Conservation (phyloP, 2,113 vertebrate genomes). For the Herpetotheres cachinnans region DNA sequence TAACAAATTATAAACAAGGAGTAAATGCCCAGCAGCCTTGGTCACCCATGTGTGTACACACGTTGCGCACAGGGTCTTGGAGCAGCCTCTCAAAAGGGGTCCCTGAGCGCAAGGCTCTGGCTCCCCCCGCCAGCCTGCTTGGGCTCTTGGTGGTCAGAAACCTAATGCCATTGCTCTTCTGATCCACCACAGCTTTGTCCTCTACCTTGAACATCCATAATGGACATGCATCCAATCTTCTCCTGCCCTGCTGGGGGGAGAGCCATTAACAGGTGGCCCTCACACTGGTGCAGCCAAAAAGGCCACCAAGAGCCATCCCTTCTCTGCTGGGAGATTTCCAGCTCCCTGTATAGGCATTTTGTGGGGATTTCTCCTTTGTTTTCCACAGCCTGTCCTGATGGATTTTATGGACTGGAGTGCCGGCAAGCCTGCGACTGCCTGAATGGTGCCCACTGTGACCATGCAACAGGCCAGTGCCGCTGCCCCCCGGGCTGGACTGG, state of each 20-base stretch:
- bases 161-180: rapidly evolving
- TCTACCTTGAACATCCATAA: background rate
- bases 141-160: background rate
- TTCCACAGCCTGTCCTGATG: conserved; percentile 85
- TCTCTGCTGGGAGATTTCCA: background rate
- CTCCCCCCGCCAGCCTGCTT: background rate
- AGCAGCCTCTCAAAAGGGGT: background rate
- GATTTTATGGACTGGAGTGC: conserved; percentile 90
- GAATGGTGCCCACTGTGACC: conserved; percentile 80
- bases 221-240: rapidly evolving
- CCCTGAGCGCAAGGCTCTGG: background rate
- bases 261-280: background rate
- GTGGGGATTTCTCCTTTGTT: background rate
- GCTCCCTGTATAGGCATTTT: background rate
- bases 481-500: conserved; percentile 84
- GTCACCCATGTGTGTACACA: rapidly evolving
- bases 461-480: conserved; percentile 74
- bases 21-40: background rate
- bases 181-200: background rate
- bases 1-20: background rate
- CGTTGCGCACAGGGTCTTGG: rapidly evolving
- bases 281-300: background rate
- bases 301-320: background rate
- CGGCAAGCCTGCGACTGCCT: conserved; percentile 81
- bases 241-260: background rate